A percentile compares a stretch with the other conserved stretches of the same genome.
Conservation (phyloP, 1,140 invertebrate species). For the Dreissena rostriformis region DNA sequence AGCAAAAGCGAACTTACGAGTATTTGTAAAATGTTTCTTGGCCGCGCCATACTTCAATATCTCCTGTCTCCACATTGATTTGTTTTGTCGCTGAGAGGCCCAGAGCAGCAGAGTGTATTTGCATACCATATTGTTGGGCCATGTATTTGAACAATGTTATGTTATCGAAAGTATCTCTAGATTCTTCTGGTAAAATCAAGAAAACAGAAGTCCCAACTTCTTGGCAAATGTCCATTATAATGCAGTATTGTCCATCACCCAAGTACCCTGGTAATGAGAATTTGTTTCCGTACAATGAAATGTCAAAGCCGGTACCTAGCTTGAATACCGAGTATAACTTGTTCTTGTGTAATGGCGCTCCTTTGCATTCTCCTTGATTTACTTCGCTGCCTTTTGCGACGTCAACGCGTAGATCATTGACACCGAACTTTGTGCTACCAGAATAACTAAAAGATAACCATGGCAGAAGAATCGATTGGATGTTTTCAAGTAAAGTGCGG, state of each 20-base stretch:
- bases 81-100: slow-evolving; percentile 18
- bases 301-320: slow-evolving; percentile 13
- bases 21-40: too few relatives aligned
- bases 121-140: background rate
- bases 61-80: slow-evolving; percentile 2
- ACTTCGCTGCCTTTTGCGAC: slow-evolving; percentile 4
- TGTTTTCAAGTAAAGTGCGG: slow-evolving; percentile 9
- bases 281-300: slow-evolving; percentile 27
- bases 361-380: slow-evolving; percentile 2
- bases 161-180: slow-evolving; percentile 20
- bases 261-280: background rate
- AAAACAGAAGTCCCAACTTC: slow-evolving; percentile 20
- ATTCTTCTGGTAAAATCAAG: slow-evolving; percentile 39
- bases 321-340: slow-evolving; percentile 19
- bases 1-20: too few relatives aligned
- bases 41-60: too few relatives aligned
- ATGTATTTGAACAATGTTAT: background rate
- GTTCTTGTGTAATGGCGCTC: slow-evolving; percentile 10
- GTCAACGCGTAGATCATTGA: slow-evolving; percentile 17
- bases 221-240: slow-evolving; percentile 47
- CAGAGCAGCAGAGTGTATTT: slow-evolving; percentile 3
- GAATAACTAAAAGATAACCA: slow-evolving; percentile 17
- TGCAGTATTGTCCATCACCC: slow-evolving; percentile 1
- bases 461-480: slow-evolving; percentile 6
- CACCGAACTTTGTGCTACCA: slow-evolving; percentile 3